Evolutionary conservation across 2,113 vertebrate species (phyloP).

Genomic region (Anthoscopus minutus): DNA sequence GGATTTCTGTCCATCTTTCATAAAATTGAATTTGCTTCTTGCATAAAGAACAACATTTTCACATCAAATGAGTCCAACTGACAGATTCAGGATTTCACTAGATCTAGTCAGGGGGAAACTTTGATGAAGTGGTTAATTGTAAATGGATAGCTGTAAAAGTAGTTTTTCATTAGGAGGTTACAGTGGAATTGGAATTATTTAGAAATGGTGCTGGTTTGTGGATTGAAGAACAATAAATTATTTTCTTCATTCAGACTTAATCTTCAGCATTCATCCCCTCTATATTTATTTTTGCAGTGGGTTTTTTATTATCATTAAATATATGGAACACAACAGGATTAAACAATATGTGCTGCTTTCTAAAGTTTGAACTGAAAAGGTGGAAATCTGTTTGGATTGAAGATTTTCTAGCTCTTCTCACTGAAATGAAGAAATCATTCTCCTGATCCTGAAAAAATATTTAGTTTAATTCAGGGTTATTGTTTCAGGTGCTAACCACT

Average conservation of each 20-base stretch:
- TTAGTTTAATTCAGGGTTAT: not conserved
- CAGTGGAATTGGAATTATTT: not conserved
- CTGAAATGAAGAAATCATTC: not conserved
- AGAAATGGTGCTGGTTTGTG: not conserved
- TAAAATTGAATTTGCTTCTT: not conserved
- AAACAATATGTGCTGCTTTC: fast-evolving
- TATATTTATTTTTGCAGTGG: not conserved
- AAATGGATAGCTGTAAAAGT: not conserved
- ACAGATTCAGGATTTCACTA: not conserved
- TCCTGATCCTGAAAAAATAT: not conserved
- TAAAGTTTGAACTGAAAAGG: not conserved
- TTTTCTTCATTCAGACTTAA: not conserved
- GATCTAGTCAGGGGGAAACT: not conserved
- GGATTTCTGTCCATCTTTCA: not conserved
- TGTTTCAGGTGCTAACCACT: not conserved
- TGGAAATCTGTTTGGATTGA: not conserved
- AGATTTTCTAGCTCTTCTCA: not conserved
- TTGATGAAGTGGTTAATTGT: not conserved
- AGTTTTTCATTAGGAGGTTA: not conserved
- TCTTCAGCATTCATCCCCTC: not conserved
- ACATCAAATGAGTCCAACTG: not conserved
- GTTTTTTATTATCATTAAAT: not conserved
- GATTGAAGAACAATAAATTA: not conserved
- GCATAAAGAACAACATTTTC: not conserved
- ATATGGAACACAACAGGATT: not conserved